A percentile compares a stretch with the other conserved stretches of the same genome.
Evolutionary conservation across 2,797 vertebrate genomes (phyloP).

Genomic region (Sebastes kiyomatsui): DNA sequence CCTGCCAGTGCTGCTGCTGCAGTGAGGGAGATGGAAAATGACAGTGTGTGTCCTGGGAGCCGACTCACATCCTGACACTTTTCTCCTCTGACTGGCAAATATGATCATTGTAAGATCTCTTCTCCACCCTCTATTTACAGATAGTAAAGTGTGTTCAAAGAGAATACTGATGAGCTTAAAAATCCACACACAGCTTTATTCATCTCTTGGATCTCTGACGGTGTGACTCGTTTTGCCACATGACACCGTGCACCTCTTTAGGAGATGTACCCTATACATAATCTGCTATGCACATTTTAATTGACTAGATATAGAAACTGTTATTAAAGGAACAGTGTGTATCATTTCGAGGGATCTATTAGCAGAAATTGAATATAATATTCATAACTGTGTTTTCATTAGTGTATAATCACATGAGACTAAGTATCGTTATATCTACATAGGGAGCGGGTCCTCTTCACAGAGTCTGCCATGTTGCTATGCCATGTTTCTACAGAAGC

Average conservation of each 20-base stretch:
- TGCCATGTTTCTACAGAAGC: too few relatives aligned
- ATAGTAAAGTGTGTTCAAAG: constrained; percentile 53
- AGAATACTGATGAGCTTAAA: constrained; percentile 57
- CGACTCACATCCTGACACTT: constrained; percentile 61
- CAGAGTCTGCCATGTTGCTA: too few relatives aligned
- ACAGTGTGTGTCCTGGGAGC: constrained; percentile 60
- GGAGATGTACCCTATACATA: constrained; percentile 11
- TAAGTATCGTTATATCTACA: too few relatives aligned
- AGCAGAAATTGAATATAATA: too few relatives aligned
- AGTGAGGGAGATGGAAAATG: constrained; percentile 60
- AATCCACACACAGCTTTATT: constrained; percentile 40
- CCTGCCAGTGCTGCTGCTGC: constrained; percentile 50
- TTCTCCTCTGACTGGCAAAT: constrained; percentile 66
- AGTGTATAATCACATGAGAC: too few relatives aligned
- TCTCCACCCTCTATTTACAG: constrained; percentile 52
- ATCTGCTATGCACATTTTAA: constrained; percentile 19
- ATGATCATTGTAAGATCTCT: constrained; percentile 62
- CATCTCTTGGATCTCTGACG: constrained; percentile 29
- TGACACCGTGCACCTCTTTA: constrained; percentile 35
- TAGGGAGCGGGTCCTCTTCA: too few relatives aligned
- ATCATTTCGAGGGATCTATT: too few relatives aligned
- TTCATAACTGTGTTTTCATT: too few relatives aligned
- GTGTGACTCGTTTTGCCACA: constrained; percentile 50
- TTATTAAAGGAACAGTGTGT: not conserved
- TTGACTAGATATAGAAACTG: constrained; percentile 9